Evolutionary conservation across 2,113 vertebrate genomes (phyloP), one percentile per base, ranked within the genome.

Genomic region (Hyla sarda): DNA sequence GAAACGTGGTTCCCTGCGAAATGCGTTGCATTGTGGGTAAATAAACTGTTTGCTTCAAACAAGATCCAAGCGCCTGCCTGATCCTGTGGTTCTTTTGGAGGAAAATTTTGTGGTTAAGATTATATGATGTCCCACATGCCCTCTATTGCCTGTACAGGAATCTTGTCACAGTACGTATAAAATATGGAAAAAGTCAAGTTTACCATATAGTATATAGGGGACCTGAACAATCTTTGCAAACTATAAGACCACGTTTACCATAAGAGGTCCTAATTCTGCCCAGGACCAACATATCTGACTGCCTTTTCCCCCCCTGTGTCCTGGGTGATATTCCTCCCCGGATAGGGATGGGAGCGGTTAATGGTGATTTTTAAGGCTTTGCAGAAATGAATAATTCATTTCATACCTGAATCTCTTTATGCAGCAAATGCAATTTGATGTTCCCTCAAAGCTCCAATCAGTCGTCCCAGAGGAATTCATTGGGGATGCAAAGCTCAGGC

Each of bases 391-490:
- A 86, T 86, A 74, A 86, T 86, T 86, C 78, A 86, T 86, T 79
- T 60, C 54, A 77, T 77, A 82, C 85, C 85, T 86, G 85, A 86
- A 82, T 86, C 69, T 62, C 85, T 86, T 81, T 86, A 86, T 82
- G 85, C 85, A 81, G 85, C 67, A 86, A 86, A 86, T 86, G 85
- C 85, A 86, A 86, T 86, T 86, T 86, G 82, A 80, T 86, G 85
- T 80, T 86, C 85, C 52, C 85, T 86, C 85, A 32, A 80, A 73
- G 78, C 78, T 86, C 77, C 85, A 86, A 74, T 86, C 85, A 82
- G 78, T 82, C 54, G 10, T 86, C 85, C 85, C 85, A 69, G 34
- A 82, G 85, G 85, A 86, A 86, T 86, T 74, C 73, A 86, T 86
- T 74, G 75, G 73, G 85, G 45, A 47, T 14, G 56, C 41, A 81